Base-by-base conservation (phyloP, 2,888 invertebrate genomes). In the Prostheceraeus crozeri region DNA sequence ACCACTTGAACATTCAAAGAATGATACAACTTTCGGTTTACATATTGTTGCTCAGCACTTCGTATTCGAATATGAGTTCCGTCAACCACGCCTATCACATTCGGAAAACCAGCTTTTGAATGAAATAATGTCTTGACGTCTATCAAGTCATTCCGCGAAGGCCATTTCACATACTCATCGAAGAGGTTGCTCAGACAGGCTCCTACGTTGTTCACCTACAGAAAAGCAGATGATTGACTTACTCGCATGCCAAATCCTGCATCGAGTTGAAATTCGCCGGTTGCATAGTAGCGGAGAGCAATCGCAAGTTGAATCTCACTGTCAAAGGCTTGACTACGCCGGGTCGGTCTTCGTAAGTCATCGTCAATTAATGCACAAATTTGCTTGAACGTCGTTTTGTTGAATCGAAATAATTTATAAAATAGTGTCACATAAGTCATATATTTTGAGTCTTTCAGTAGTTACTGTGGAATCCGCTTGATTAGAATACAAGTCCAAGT, bases 1-100 rank as follows among this genome's bases (percentile, higher is more conserved):
- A 68, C 62, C 1, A 65, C 63, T 62, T 68, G 67, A 4, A 62
- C 48, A 48, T 69, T 69, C 1, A 68, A 61, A 1, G 67, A 66
- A 52, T 67, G 66, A 40, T 40, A 40, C 16, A 40, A 40, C 19
- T 40, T 40, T 40, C 40, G 40, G 19, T 40, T 40, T n/a, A 4
- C 6, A n/a, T 14, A 40, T 40, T 40, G n/a, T 4, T 4, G n/a
- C 40, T 4, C 40, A n/a, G 6, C 6, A 40, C 6, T 8, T 40
- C n/a, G n/a, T n/a, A n/a, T n/a, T n/a, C n/a, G n/a, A n/a, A n/a
- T n/a, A n/a, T n/a, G n/a, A n/a, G 33, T 33, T 10, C 33, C 33
- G n/a, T 33, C 33, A n/a, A n/a, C n/a, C n/a, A n/a, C n/a, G n/a
- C n/a, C n/a, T n/a, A n/a, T n/a, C n/a, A n/a, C n/a, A n/a, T n/a